These are phyloP conservation scores for Brevimyrus niger DNA, from an alignment of 2,113 vertebrate species.

Conservation along the genomic window DNA sequence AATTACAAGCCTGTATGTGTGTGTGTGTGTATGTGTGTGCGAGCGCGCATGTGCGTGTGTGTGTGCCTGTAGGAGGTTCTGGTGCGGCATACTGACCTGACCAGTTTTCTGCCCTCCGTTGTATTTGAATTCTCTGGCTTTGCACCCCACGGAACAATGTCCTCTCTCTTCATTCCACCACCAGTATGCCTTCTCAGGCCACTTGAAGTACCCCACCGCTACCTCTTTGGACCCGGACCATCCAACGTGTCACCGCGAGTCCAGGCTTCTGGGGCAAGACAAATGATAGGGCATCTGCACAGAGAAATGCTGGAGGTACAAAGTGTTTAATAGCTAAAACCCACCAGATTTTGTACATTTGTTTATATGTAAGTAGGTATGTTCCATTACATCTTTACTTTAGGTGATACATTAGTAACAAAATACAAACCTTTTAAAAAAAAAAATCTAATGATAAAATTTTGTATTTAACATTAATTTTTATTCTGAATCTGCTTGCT, in stretches of 20 bases:
- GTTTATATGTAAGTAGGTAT: neutral
- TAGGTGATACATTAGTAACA: neutral
- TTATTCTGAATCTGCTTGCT: neutral
- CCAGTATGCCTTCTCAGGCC: constrained; percentile 69
- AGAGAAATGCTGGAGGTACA: constrained; percentile 81
- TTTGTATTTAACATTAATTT: neutral
- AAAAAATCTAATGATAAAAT: neutral
- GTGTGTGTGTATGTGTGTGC: neutral
- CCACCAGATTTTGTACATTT: neutral
- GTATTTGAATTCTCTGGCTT: constrained; percentile 26
- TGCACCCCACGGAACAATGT: constrained; percentile 55
- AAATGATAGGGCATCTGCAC: constrained; percentile 79
- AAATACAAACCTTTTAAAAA: neutral
- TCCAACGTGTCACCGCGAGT: constrained; percentile 73
- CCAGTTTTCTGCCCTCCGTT: constrained; percentile 11
- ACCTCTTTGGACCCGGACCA: constrained; percentile 85
- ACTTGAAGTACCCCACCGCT: constrained; percentile 60
- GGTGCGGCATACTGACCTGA: neutral
- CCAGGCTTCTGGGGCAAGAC: constrained; percentile 55
- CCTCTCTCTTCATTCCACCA: constrained; percentile 60
- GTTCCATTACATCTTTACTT: neutral
- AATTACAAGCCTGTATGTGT: neutral
- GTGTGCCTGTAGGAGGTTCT: neutral
- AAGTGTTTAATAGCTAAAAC: neutral
- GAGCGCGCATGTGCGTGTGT: neutral